Evolutionary conservation across 2,888 invertebrate species (phyloP).

Genomic region (Troides aeacus): DNA sequence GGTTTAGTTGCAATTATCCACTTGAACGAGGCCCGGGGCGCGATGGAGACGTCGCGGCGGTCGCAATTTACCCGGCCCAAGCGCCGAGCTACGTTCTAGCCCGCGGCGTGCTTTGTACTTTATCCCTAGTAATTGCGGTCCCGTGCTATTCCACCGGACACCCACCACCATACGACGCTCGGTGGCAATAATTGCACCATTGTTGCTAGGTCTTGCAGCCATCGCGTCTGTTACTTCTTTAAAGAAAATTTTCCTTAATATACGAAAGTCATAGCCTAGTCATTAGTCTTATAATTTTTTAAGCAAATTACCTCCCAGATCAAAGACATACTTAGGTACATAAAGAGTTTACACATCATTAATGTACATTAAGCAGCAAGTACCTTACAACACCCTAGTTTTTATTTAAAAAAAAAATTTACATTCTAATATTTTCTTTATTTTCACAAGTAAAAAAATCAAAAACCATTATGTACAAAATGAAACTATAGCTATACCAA

Average conservation of each 20-base stretch:
- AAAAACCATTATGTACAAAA: too few species aligned
- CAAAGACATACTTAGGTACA: too few species aligned
- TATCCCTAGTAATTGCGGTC: slow-evolving; percentile 71
- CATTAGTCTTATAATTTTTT: too few species aligned
- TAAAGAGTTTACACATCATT: too few species aligned
- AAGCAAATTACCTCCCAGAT: too few species aligned
- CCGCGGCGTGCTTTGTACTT: slow-evolving; percentile 68
- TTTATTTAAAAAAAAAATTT: too few species aligned
- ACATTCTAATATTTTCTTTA: too few species aligned
- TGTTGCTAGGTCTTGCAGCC: slow-evolving; percentile 59
- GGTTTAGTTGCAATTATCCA: slow-evolving; percentile 78
- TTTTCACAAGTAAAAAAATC: too few species aligned
- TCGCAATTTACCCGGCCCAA: slow-evolving; percentile 65
- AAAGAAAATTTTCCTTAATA: not conserved
- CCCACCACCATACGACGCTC: slow-evolving; percentile 59
- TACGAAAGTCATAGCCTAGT: too few species aligned
- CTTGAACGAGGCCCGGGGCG: slow-evolving; percentile 69
- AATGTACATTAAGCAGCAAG: too few species aligned
- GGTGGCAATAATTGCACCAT: slow-evolving; percentile 75
- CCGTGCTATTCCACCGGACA: slow-evolving; percentile 42
- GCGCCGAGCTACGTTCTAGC: slow-evolving; percentile 51
- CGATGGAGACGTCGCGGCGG: slow-evolving; percentile 73
- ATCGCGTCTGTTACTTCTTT: slow-evolving; percentile 35
- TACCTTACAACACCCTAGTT: too few species aligned
- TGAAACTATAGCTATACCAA: too few species aligned